Evolutionary conservation across 1,140 invertebrate species (phyloP), one percentile per base, ranked within the genome.

Genomic region (Coboldia fuscipes): DNA sequence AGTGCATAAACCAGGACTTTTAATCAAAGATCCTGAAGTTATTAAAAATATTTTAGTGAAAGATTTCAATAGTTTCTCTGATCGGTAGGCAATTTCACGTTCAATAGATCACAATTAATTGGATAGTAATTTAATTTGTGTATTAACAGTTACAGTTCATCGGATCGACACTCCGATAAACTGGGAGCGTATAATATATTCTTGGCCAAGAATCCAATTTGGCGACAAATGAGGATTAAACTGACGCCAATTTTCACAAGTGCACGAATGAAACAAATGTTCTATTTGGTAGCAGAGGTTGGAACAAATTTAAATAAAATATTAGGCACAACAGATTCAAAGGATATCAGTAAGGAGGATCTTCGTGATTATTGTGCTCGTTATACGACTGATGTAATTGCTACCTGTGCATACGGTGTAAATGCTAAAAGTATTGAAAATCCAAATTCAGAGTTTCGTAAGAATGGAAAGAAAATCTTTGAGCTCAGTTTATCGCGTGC

Each of bases 371-470:
- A n/a, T n/a, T 53, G 57, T 34, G 47, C 57, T 0, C 58, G 58
- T 37, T 70, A 61, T 37, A 60, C 61, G 5, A 65, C 65, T 8
- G 66, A 71, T 45, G 57, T 65, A 4, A 70, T 72, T 23, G 63
- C 64, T 3, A 63, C 56, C 3, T 61, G 60, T 35, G 67, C 62
- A 4, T 70, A 65, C 42, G 69, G 67, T n/a, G 50, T 69, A 36
- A 54, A 63, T 29, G 59, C 63, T 3, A 61, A 68, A 24, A 58
- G 59, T 3, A 42, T 68, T n/a, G 48, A 49, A 13, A 49, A 65
- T 39, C 48, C 58, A 4, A 42, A 58, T 16, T 63, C 45, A 2
- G 56, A 56, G 20, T 65, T 59, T 35, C 51, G 44, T 22, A 45
- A 26, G 30, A 45, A 50, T 3, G 58, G 56, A 2, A 47, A 44